phyloP scores from a whole-genome alignment of 2,113 vertebrate species.

The Semicossyphus pulcher region DNA sequence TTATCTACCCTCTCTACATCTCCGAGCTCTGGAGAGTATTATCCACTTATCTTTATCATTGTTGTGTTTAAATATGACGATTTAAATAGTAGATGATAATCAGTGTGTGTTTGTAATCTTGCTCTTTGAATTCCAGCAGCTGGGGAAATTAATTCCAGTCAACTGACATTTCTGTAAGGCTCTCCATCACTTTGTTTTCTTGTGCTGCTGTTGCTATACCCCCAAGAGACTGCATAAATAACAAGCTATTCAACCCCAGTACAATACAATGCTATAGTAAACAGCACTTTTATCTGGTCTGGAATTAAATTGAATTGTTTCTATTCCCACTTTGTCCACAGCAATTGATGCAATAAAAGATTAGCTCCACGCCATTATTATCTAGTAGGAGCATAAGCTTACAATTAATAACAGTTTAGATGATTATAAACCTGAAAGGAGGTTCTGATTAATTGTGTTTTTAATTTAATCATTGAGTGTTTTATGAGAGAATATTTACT shows the following conservation, averaged over 20 bases:
- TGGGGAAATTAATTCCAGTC: conserved; percentile 58
- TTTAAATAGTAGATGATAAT: conserved; percentile 51
- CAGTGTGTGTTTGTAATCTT: conserved; percentile 30
- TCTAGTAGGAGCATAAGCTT: conserved; percentile 1
- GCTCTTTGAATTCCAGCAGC: conserved; percentile 36
- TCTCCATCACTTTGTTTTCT: conserved; percentile 51
- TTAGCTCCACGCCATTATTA: conserved; percentile 10
- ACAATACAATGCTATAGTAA: conserved; percentile 30
- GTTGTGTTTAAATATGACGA: conserved; percentile 29
- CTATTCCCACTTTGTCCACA: conserved; percentile 17
- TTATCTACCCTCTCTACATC: background rate
- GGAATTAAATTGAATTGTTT: conserved; percentile 40
- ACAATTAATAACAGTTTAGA: conserved; percentile 22
- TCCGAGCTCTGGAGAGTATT: conserved; percentile 17
- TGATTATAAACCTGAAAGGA: conserved; percentile 11
- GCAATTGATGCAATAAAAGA: conserved; percentile 19
- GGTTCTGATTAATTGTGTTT: conserved; percentile 3
- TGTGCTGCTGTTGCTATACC: conserved; percentile 17
- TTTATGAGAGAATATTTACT: conserved; percentile 24
- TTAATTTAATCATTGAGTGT: background rate
- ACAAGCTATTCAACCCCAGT: conserved; percentile 22
- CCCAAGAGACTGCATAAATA: conserved; percentile 37
- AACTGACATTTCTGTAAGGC: conserved; percentile 48
- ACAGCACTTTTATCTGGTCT: conserved; percentile 41
- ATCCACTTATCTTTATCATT: conserved; percentile 37